A percentile compares a stretch with the other conserved stretches of the same genome.
Conservation (phyloP, 2,797 vertebrate species). For the Sebastes minor region DNA sequence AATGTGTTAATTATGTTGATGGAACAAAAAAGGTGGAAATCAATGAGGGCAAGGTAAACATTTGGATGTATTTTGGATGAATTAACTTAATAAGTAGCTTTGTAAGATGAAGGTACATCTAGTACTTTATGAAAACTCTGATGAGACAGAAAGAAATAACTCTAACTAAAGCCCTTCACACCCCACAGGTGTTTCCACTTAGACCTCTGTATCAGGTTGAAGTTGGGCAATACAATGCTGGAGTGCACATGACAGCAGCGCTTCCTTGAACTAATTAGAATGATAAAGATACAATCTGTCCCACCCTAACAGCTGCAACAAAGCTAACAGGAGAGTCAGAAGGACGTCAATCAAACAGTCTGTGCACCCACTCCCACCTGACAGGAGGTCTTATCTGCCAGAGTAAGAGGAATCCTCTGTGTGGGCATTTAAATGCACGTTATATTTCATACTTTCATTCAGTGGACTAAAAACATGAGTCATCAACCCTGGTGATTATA, state of each 20-base stretch:
- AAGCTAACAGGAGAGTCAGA: neutral
- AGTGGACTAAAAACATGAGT: neutral
- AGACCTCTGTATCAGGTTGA: neutral
- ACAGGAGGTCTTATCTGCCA: neutral
- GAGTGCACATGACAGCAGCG: neutral
- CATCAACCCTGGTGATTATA: neutral
- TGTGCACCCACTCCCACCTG: neutral
- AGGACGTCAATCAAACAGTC: neutral
- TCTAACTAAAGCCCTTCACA: neutral
- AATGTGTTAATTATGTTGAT: no score
- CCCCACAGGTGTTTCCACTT: neutral
- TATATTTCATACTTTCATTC: neutral
- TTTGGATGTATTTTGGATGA: neutral
- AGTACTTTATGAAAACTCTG: neutral
- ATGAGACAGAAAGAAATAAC: neutral
- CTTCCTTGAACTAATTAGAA: neutral
- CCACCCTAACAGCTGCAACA: neutral
- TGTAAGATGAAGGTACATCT: neutral
- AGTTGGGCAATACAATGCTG: neutral
- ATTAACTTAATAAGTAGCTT: neutral
- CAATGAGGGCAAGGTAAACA: neutral
- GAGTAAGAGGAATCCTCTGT: slow-evolving; percentile 2
- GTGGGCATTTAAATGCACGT: neutral
- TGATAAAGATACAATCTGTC: neutral
- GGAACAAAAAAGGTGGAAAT: no score